A percentile compares a stretch with the other conserved stretches of the same genome.
Evolutionary conservation across 2,888 invertebrate genomes (phyloP).

Genomic region (Drosophila lacicola): DNA sequence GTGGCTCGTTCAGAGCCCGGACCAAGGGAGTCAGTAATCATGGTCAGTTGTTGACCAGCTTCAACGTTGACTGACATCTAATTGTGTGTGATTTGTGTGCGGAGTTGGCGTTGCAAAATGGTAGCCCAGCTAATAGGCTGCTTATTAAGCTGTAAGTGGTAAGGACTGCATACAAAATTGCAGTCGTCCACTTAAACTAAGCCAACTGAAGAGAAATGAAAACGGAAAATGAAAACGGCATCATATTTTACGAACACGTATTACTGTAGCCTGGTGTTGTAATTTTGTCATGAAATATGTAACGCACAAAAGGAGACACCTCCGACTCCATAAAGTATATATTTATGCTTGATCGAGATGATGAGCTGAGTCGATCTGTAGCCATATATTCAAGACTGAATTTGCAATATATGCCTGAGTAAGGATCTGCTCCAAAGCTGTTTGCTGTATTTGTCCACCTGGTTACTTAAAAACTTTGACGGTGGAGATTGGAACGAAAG

Average conservation of each 20-base stretch:
- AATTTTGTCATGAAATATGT: no score
- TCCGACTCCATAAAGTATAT: no score
- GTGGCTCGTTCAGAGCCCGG: conserved; percentile 5
- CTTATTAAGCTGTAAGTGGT: conserved; percentile 43
- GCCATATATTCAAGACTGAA: no score
- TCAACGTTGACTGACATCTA: conserved; percentile 65
- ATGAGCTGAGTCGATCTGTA: no score
- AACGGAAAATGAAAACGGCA: no score
- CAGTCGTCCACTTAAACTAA: conserved; percentile 51
- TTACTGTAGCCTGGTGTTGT: no score
- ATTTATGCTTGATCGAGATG: no score
- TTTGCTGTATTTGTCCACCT: no score
- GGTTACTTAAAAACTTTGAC: not conserved
- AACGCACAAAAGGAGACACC: no score
- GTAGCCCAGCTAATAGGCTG: conserved; percentile 47
- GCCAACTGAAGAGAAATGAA: not conserved
- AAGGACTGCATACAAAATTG: conserved; percentile 45
- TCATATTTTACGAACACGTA: no score
- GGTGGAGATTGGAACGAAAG: not conserved
- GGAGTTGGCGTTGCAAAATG: conserved; percentile 33
- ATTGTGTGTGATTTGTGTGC: conserved; percentile 51
- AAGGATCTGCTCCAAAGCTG: no score
- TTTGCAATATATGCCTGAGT: no score
- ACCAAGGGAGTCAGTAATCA: conserved; percentile 25
- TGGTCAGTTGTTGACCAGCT: conserved; percentile 43